Base-by-base conservation (phyloP, 1,140 invertebrate genomes). In the Heliconius eleuchia region DNA sequence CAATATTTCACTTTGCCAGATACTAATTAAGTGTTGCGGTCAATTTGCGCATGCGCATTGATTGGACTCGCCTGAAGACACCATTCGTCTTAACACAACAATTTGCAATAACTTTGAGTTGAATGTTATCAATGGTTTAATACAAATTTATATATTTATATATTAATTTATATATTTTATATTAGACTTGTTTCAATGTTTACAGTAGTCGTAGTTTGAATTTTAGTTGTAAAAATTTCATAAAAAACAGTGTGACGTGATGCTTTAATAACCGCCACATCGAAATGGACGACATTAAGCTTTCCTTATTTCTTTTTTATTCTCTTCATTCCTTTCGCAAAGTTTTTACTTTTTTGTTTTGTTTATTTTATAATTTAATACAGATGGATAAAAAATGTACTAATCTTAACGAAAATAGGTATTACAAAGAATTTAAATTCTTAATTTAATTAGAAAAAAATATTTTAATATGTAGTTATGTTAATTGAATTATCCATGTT, bases 11-110 rank as follows among this genome's bases (percentile, higher is more conserved):
- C 86, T 88, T 87, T 84, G 80, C 80, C 84, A 80, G 79, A 84
- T 84, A 86, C 89, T 93, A 93, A 92, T 91, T 93, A 93, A 92
- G 84, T 86, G 84, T 82, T 83, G 88, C 86, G 88, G 88, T 86
- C 87, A 90, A 89, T 91, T 91, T 87, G 82, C 88, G 83, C 86
- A 86, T 89, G 89, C 87, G 85, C 90, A 90, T 86, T 86, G 87
- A 87, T 87, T 85, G 78, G 78, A 80, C 77, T 79, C 83, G 91
- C 91, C 90, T 74, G 86, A 81, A 91, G 91, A 88, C 86, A 92
- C 82, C 88, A 92, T 93, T 89, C 88, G 81, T 92, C 88, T 87
- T 87, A 81, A 84, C 86, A 85, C 84, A 87, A 84, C 73, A 80
- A 80, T 76, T 80, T 75, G 73, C 70, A 75, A 75, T 75, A 76